Evolutionary conservation across 2,888 invertebrate genomes (phyloP).

Genomic region (Drosophila eohydei): DNA sequence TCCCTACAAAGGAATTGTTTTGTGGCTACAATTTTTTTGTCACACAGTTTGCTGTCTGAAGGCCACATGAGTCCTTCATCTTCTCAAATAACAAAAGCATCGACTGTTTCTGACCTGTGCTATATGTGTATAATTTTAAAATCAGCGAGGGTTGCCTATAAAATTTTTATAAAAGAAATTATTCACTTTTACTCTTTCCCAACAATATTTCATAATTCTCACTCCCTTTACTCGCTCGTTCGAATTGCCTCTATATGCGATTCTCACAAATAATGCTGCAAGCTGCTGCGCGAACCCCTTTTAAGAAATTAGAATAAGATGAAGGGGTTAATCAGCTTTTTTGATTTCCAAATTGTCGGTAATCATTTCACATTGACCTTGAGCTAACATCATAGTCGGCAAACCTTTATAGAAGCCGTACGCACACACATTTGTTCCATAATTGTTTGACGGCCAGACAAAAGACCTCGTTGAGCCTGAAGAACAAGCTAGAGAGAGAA

Average conservation of each 20-base stretch:
- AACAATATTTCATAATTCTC: no score
- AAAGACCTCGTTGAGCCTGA: constrained; percentile 38
- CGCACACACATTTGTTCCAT: constrained; percentile 19
- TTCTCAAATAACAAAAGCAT: constrained; percentile 15
- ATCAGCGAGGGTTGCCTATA: constrained; percentile 8
- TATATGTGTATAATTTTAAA: background rate
- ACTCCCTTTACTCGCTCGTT: background rate
- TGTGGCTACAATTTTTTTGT: background rate
- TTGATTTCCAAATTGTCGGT: constrained; percentile 63
- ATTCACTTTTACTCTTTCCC: background rate
- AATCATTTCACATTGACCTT: constrained; percentile 67
- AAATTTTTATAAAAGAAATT: background rate
- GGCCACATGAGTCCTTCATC: constrained; percentile 51
- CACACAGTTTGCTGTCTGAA: constrained; percentile 26
- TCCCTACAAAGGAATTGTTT: background rate
- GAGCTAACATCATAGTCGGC: constrained; percentile 18
- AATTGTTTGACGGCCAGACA: constrained; percentile 41
- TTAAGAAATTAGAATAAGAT: background rate
- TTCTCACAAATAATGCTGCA: background rate
- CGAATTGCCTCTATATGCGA: background rate
- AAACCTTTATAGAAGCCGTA: background rate
- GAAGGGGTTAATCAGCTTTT: constrained; percentile 36
- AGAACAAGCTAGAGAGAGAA: constrained; percentile 20
- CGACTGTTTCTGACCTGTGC: background rate
- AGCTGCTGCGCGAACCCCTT: constrained; percentile 13